Percentiles rank a stretch among this genome's conserved stretches.
Conservation (phyloP, 2,113 vertebrate genomes). For the Albula goreensis region DNA sequence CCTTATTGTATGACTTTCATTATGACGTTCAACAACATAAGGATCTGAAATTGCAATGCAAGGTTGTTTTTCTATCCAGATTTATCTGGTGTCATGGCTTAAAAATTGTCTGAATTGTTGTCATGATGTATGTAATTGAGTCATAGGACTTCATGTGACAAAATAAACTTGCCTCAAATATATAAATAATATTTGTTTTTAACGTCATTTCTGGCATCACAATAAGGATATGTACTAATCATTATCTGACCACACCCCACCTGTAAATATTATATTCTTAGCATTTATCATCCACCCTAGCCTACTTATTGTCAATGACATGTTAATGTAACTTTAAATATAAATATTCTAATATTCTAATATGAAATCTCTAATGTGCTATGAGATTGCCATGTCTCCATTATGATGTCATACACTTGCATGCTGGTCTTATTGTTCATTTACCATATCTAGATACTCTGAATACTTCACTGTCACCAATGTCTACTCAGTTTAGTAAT, state of each 20-base stretch:
- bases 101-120: too few species aligned
- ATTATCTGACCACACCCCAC: too few species aligned
- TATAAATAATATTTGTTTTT: not conserved
- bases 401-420: not conserved
- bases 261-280: too few species aligned
- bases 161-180: too few species aligned
- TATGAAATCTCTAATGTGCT: not conserved
- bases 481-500: not conserved
- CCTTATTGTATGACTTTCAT: not conserved
- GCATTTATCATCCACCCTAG: too few species aligned
- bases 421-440: not conserved
- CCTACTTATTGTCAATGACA: not conserved
- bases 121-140: too few species aligned
- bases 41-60: not conserved
- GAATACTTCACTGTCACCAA: not conserved
- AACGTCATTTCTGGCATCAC: too few species aligned
- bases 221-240: too few species aligned
- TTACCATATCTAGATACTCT: not conserved
- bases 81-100: not conserved
- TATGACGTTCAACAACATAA: not conserved
- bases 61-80: not conserved
- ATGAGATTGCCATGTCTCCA: not conserved
- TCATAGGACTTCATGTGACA: too few species aligned
- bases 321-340: not conserved
- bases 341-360: too few species aligned